phyloP scores from a whole-genome alignment of 1,140 invertebrate genomes.

The Zaprionus kolodkinae region DNA sequence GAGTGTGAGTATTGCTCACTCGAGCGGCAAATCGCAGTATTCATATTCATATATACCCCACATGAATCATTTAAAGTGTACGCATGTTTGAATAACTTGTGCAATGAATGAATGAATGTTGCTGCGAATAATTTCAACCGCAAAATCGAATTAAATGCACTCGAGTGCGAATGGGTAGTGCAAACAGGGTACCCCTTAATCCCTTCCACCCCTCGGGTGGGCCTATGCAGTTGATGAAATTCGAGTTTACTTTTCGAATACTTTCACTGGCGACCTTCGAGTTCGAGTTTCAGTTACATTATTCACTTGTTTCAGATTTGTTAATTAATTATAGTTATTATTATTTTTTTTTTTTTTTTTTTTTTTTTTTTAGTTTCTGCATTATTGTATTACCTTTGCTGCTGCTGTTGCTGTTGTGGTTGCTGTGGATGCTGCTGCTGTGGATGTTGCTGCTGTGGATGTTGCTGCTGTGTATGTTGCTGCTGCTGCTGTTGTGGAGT shows the following conservation, averaged over 20 bases:
- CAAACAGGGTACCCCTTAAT: constrained; percentile 31
- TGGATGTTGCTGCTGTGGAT: constrained; percentile 8
- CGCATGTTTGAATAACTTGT: not conserved
- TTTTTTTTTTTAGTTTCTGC: not conserved
- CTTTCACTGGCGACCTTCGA: constrained; percentile 14
- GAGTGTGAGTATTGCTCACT: not conserved
- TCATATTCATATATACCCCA: not conserved
- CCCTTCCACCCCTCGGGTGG: too few relatives aligned
- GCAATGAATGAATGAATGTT: not conserved
- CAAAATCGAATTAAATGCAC: constrained; percentile 73
- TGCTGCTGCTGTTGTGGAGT: constrained; percentile 23
- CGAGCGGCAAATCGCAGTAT: not conserved
- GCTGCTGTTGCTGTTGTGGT: constrained; percentile 18
- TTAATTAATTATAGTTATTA: constrained; percentile 56
- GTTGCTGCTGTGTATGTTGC: constrained; percentile 14
- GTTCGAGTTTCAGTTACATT: constrained; percentile 16
- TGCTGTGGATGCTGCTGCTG: constrained; percentile 31
- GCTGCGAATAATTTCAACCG: constrained; percentile 27
- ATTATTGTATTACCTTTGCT: constrained; percentile 54
- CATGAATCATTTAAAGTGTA: not conserved
- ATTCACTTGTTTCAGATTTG: constrained; percentile 44
- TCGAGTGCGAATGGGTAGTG: constrained; percentile 51
- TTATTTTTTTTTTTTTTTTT: constrained; percentile 11
- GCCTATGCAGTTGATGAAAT: too few relatives aligned
- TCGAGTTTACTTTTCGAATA: too few relatives aligned